Evolutionary conservation across 2,888 invertebrate species (phyloP).

Genomic region (Lasioglossum lativentre): DNA sequence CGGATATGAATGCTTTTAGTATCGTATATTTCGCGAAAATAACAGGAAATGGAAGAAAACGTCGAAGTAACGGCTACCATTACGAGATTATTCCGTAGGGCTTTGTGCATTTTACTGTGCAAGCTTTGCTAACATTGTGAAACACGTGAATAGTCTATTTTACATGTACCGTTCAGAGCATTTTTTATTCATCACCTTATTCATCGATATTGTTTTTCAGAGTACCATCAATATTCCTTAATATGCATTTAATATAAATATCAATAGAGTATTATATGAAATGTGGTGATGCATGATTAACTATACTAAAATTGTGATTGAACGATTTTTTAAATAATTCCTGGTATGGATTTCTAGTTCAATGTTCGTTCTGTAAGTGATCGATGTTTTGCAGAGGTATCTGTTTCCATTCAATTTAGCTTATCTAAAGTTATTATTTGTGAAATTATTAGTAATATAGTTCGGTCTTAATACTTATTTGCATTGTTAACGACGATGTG

Average conservation of each 20-base stretch:
- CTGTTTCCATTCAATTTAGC: not conserved
- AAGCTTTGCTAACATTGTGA: not conserved
- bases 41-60: not conserved
- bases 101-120: not conserved
- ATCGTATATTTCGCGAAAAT: not conserved
- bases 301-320: not conserved
- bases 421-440: not conserved
- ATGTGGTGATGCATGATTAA: not conserved
- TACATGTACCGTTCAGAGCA: not conserved
- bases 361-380: not conserved
- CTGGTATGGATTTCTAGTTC: not conserved
- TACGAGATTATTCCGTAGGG: not conserved
- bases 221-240: not conserved
- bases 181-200: not conserved
- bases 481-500: not conserved
- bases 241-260: not conserved
- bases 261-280: too few relatives aligned
- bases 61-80: not conserved
- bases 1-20: not conserved
- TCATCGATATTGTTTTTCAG: not conserved
- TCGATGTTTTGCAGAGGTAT: not conserved
- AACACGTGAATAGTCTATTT: not conserved
- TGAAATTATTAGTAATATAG: not conserved
- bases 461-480: not conserved
- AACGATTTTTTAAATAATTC: not conserved